Conservation (phyloP, 2,113 vertebrate genomes). For the Pogonocichla stellata region DNA sequence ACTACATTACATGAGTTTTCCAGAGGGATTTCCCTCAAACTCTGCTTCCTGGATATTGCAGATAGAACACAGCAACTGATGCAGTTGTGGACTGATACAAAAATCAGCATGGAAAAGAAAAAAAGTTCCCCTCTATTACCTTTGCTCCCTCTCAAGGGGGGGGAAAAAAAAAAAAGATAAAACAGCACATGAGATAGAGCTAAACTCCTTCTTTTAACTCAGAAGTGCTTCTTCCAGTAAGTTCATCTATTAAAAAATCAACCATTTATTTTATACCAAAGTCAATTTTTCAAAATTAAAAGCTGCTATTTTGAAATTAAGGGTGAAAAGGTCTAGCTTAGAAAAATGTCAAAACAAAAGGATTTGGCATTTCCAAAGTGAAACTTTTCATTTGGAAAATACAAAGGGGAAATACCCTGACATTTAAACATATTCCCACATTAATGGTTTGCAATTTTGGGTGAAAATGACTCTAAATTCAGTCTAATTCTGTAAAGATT, state of each 20-base stretch:
- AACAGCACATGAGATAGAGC: neutral
- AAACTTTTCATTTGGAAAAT: slow-evolving; percentile 7
- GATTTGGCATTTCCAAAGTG: slow-evolving; percentile 15
- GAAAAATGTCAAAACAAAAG: slow-evolving; percentile 25
- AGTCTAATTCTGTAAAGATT: neutral
- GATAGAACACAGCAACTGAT: neutral
- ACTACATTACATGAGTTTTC: neutral
- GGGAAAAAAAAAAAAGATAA: fast-evolving
- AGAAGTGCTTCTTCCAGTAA: neutral
- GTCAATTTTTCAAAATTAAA: neutral
- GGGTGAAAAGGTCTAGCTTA: neutral
- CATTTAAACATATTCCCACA: neutral
- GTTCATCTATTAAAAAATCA: neutral
- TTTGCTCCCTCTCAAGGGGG: too few species aligned
- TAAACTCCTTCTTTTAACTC: neutral
- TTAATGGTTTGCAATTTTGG: neutral
- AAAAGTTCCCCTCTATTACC: too few species aligned
- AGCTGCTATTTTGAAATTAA: neutral
- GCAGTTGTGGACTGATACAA: neutral
- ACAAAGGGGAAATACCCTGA: neutral
- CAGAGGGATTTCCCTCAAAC: neutral
- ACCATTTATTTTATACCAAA: neutral
- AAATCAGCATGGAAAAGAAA: fast-evolving
- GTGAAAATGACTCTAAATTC: neutral
- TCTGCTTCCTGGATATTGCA: neutral